phyloP scores from a whole-genome alignment of 30 jellyfish, hydroid and myxozoan species.

The Sanderia malayensis region DNA sequence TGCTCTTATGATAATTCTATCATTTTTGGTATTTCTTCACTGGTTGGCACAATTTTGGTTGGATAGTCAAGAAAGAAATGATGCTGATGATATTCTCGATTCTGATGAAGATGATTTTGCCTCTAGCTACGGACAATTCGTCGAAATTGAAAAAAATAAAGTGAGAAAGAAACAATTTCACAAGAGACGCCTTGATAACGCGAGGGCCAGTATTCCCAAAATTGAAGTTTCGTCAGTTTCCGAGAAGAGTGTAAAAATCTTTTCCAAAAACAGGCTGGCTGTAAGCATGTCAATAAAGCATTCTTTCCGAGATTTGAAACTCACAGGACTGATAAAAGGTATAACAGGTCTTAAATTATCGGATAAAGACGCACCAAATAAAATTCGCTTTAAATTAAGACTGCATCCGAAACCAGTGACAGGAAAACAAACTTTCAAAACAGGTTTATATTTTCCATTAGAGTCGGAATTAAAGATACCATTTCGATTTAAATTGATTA shows the following conservation, averaged over 20 bases:
- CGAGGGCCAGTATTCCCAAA: slow-evolving; percentile 6
- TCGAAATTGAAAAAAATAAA: background rate
- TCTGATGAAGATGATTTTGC: slow-evolving; percentile 43
- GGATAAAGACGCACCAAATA: slow-evolving; percentile 53
- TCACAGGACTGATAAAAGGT: slow-evolving; percentile 62
- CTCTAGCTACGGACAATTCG: slow-evolving; percentile 10
- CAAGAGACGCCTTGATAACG: background rate
- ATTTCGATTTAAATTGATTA: slow-evolving; percentile 23
- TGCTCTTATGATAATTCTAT: slow-evolving; percentile 30
- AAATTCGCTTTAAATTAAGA: slow-evolving; percentile 34
- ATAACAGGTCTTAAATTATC: slow-evolving; percentile 46
- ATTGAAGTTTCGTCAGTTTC: slow-evolving; percentile 40
- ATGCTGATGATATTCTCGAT: slow-evolving; percentile 29
- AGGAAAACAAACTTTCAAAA: slow-evolving; percentile 15
- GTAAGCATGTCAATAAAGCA: slow-evolving; percentile 39
- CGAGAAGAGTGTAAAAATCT: slow-evolving; percentile 24
- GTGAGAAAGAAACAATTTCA: background rate
- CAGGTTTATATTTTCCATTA: slow-evolving; percentile 38
- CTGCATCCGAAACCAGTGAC: slow-evolving; percentile 8
- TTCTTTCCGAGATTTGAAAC: slow-evolving; percentile 4
- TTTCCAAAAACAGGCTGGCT: slow-evolving; percentile 31
- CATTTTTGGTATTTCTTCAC: slow-evolving; percentile 35
- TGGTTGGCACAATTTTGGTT: slow-evolving; percentile 59
- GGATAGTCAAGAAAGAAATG: slow-evolving; percentile 44
- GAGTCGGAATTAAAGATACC: slow-evolving; percentile 49